Evolutionary conservation across 1,140 invertebrate genomes (phyloP).

Genomic region (Anoplolepis gracilipes): DNA sequence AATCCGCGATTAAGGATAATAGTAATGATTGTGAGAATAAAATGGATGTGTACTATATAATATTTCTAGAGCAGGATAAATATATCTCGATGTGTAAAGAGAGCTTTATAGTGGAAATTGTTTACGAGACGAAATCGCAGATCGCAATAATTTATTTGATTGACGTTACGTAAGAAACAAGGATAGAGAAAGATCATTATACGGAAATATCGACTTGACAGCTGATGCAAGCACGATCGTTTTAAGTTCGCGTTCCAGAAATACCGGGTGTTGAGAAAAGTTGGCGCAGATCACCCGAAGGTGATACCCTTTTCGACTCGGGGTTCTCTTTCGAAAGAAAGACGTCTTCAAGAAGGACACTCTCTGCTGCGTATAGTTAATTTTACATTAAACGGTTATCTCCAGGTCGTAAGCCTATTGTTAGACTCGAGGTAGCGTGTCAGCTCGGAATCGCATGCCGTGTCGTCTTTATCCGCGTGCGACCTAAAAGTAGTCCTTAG

Average conservation of each 20-base stretch:
- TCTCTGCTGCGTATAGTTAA: constrained; percentile 18
- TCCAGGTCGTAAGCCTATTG: constrained; percentile 57
- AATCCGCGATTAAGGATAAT: not conserved
- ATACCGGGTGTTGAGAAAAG: constrained; percentile 2
- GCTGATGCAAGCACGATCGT: constrained; percentile 18
- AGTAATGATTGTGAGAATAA: not conserved
- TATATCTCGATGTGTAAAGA: constrained; percentile 27
- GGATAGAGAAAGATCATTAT: constrained; percentile 21
- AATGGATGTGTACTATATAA: not conserved
- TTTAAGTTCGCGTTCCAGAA: not conserved
- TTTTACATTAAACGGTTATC: constrained; percentile 42
- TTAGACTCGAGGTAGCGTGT: constrained; percentile 72
- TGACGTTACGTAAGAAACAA: constrained; percentile 21
- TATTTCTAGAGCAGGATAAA: constrained; percentile 4
- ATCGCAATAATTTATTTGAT: constrained; percentile 49
- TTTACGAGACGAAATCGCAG: constrained; percentile 18
- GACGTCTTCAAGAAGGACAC: not conserved
- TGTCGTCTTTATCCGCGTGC: not conserved
- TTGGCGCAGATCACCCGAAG: not conserved
- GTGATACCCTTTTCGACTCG: not conserved
- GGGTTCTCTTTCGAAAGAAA: not conserved
- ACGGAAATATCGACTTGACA: constrained; percentile 18
- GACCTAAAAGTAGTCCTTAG: constrained; percentile 51
- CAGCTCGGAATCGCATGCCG: constrained; percentile 55
- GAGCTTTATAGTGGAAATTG: constrained; percentile 18